Evolutionary conservation across 2,797 vertebrate species (phyloP), one percentile per base, ranked within the genome.

Genomic region (Ptychobarbus kaznakovi): DNA sequence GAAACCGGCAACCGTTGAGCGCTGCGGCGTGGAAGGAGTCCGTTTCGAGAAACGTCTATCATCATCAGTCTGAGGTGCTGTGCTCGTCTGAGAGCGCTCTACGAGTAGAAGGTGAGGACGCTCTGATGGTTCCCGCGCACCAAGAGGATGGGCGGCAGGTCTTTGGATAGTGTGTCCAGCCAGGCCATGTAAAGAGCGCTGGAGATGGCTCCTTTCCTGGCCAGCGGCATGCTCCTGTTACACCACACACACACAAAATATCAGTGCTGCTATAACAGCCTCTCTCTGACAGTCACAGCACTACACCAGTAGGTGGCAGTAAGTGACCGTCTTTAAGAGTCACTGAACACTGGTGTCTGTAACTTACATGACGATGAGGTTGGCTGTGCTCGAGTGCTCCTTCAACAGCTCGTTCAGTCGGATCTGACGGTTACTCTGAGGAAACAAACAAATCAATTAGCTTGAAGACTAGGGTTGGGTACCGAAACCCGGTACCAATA

Each of bases 61-160:
- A 61, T 73, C 35, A 66, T 58, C 63, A 63, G 78, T 86, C 72
- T 77, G 69, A 80, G 80, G 84, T 86, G 82, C 76, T 81, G 81
- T 88, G 79, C 88, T 86, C 82, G 88, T 87, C 87, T 49, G 90
- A 82, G 90, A 89, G 89, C 25, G 81, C 85, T 92, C 95, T 98
- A 99, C 6, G 98, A 99, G 92, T 99, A 99, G 93, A 99, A 99
- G 86, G 98, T 99, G 86, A 99, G 97, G 86, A 99, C 98, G 0
- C 98, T 99, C 95, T 99, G 98, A 88, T 99, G 98, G 92, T 99
- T 99, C 80, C 98, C 98, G 89, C 98, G 95, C 44, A 99, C 97
- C 74, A 99, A 95, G 22, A 98, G 96, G 88, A 97, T 92, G 0
- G 97, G 97, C 1, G 98, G 98, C 32, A 98, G 94, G 81, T 97